Base-by-base conservation (phyloP, 1,140 invertebrate genomes). In the Druon quercuslanigerum region DNA sequence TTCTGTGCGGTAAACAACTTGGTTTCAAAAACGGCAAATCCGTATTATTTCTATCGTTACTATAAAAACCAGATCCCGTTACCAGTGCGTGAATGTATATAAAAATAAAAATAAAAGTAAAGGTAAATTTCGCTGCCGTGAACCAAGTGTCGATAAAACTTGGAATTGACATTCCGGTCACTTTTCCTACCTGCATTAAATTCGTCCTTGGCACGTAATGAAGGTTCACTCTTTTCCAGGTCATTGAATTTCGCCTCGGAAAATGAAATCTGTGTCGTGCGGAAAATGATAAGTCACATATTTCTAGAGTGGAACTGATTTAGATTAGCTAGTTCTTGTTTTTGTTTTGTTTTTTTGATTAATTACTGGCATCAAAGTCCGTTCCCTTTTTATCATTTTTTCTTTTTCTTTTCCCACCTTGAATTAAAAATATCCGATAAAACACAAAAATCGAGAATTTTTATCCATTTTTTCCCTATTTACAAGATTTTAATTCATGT, bases 11-110 rank as follows among this genome's bases (percentile, higher is more conserved):
- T 33, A 33, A 33, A 51, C 54, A 51, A 20, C 4, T 50, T 56
- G 20, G 46, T 73, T 73, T 71, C 40, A 40, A 51, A 51, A 73
- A 66, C 25, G 13, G 60, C 75, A 71, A 77, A 77, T 33, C 73
- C 51, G 19, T 46, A 50, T n/a, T 60, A 6, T 46, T 46, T 11
- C 4, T 9, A 46, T 46, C 40, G 40, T 7, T 11, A 46, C 40
- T 2, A 46, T 2, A 46, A 46, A 46, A 46, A 46, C 40, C 40
- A 46, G 9, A 7, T 11, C 40, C 40, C 40, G 46, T 17, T 20
- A 80, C 74, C 74, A 77, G 72, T 77, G 52, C 50, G 54, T 20
- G 52, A 50, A 9, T 2, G 52, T 9, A 54, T 7, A 19, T n/a
- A 54, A 54, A 54, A 54, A 54, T 54, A 54, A 54, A 19, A 54